Conservation (phyloP, 2,113 vertebrate species). For the Castor canadensis region DNA sequence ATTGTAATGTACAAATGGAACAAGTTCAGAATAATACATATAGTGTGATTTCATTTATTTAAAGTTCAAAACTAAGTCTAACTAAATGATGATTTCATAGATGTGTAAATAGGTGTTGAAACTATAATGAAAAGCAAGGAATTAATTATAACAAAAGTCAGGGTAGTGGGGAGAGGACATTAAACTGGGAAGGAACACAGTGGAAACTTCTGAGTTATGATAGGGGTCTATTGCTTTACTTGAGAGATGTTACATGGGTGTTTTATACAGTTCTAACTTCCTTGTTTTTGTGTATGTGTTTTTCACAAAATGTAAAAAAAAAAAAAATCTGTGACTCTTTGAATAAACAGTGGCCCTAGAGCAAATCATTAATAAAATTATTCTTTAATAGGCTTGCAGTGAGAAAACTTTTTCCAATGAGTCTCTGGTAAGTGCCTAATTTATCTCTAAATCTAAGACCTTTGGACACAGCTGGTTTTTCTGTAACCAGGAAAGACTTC, state of each 20-base stretch:
- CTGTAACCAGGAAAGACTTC: constrained; percentile 1
- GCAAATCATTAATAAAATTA: constrained; percentile 8
- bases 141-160: not conserved
- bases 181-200: not conserved
- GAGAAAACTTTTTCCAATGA: not conserved
- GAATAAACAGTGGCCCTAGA: constrained; percentile 13
- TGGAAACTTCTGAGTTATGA: not conserved
- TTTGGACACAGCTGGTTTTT: constrained; percentile 21
- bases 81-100: not conserved
- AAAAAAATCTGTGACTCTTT: not conserved
- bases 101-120: not conserved
- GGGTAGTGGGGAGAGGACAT: not conserved
- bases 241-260: not conserved
- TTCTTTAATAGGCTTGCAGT: constrained; percentile 33
- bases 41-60: not conserved
- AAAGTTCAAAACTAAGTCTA: not conserved
- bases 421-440: constrained; percentile 15
- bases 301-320: not conserved
- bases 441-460: constrained; percentile 42
- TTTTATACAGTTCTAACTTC: not conserved
- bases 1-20: not conserved
- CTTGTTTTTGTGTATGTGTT: not conserved
- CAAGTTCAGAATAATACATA: not conserved
- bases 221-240: not conserved
- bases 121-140: not conserved